Percentiles rank a stretch among this genome's conserved stretches.
These are phyloP conservation scores for Pelusios castaneus DNA, from an alignment of 2,113 vertebrate genomes.

Conservation along the genomic window DNA sequence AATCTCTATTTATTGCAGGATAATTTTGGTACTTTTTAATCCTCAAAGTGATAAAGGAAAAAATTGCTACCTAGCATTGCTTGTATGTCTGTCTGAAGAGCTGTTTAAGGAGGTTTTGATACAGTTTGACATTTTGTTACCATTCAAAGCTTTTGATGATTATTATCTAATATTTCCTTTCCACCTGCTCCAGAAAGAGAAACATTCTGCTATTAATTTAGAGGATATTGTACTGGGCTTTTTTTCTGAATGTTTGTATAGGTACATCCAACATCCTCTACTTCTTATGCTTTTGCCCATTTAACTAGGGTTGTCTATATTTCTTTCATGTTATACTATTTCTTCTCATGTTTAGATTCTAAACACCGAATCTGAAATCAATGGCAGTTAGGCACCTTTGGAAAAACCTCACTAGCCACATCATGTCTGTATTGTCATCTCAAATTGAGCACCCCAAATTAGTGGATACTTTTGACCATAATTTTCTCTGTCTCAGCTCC, in stretches of 20 bases:
- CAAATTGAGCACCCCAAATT: neutral
- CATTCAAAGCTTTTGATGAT: neutral
- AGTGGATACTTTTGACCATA: too few species aligned
- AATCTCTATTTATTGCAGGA: neutral
- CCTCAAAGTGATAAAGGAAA: neutral
- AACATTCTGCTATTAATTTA: neutral
- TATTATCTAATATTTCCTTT: neutral
- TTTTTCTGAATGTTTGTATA: neutral
- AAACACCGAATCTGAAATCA: neutral
- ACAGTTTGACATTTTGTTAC: neutral
- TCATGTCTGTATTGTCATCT: neutral
- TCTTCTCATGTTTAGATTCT: neutral
- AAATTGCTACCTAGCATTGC: neutral
- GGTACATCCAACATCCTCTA: accelerated
- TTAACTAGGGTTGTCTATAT: neutral
- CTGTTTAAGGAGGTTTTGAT: neutral
- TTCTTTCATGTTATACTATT: neutral
- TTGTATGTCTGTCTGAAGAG: neutral
- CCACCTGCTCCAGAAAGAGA: neutral
- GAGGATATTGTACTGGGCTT: neutral
- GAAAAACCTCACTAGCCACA: neutral
- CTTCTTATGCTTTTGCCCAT: neutral
- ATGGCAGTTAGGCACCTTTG: neutral
- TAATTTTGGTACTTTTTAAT: neutral
- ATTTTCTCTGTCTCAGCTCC: too few species aligned